Base-by-base conservation (phyloP, 2,888 invertebrate genomes). In the Epinotia demarniana region DNA sequence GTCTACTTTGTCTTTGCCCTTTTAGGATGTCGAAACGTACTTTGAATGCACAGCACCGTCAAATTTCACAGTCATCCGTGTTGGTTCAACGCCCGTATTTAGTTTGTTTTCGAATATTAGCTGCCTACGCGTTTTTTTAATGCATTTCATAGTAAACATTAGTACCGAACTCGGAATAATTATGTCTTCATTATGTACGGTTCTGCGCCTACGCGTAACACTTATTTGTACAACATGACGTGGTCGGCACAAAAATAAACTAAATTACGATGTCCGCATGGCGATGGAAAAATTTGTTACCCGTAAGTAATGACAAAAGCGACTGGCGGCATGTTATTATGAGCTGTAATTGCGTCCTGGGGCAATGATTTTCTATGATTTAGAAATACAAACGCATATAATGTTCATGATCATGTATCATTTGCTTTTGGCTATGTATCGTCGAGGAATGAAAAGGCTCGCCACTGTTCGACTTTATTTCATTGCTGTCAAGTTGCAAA, bases 1-100 rank as follows among this genome's bases (percentile, higher is more conserved):
- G 75, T 80, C 81, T 78, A 67, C 79, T 83, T 83, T 82, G 83
- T 86, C 77, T 83, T 68, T 78, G 72, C 66, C 61, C 67, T 60
- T 53, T 66, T 55, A 53, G 53, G 61, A 61, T 75, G 71, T 75
- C 55, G 75, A 67, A 75, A 75, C 75, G 39, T 75, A 13, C 39
- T 9, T 61, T 61, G 58, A 49, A 63, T 62, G 66, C 66, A n/a
- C 62, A 57, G 53, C 5, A 33, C 68, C 60, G 66, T 61, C 75
- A 75, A 66, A 61, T 60, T 60, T 70, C 66, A 70, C 60, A 61
- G 53, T n/a, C 62, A 33, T 8, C 53, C 53, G 33, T 33, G 33
- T 27, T 49, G 16, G 75, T 72, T 75, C 75, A 75, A 67, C 33
- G 72, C 43, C 67, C 72, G 61, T 72, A 33, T 71, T 75, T 67